phyloP scores from a whole-genome alignment of 2,113 vertebrate species.

The Oreotrochilus melanogaster region DNA sequence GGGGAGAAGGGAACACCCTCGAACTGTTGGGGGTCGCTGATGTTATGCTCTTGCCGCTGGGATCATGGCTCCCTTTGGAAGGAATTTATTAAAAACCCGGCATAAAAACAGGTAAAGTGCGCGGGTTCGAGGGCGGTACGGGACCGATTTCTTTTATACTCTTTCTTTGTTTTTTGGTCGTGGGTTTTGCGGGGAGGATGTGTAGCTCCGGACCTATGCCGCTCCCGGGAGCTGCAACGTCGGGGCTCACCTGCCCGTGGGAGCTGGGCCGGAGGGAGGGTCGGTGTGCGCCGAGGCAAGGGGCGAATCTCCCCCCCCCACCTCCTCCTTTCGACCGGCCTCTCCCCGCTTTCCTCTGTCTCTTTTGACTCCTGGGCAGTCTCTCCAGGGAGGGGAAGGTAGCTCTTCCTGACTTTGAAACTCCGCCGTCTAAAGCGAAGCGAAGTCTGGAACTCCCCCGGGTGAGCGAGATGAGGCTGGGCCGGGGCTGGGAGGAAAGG shows the following conservation, averaged over 20 bases:
- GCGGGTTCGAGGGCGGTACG: not conserved
- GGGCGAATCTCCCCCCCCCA: not conserved
- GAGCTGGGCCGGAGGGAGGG: not conserved
- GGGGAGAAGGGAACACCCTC: conserved; percentile 53
- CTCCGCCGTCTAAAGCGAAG: not conserved
- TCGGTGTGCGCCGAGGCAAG: not conserved
- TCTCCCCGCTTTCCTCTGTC: not conserved
- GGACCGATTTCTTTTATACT: not conserved
- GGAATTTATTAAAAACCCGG: conserved; percentile 89
- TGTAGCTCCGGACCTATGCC: not conserved
- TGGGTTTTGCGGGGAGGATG: not conserved
- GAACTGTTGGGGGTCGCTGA: conserved; percentile 19
- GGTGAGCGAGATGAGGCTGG: not conserved
- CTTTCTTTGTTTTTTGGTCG: not conserved
- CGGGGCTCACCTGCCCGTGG: not conserved
- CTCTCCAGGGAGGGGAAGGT: not conserved
- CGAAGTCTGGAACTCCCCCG: not conserved
- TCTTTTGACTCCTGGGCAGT: not conserved
- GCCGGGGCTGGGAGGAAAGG: not conserved
- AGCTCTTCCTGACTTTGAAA: not conserved
- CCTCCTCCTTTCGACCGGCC: too few relatives aligned
- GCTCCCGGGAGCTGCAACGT: not conserved
- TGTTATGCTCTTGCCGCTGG: conserved; percentile 26
- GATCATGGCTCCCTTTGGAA: conserved; percentile 93
- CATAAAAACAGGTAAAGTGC: conserved; percentile 89